Evolutionary conservation across 2,797 vertebrate genomes (phyloP).

Genomic region (Eulemur rubriventer): DNA sequence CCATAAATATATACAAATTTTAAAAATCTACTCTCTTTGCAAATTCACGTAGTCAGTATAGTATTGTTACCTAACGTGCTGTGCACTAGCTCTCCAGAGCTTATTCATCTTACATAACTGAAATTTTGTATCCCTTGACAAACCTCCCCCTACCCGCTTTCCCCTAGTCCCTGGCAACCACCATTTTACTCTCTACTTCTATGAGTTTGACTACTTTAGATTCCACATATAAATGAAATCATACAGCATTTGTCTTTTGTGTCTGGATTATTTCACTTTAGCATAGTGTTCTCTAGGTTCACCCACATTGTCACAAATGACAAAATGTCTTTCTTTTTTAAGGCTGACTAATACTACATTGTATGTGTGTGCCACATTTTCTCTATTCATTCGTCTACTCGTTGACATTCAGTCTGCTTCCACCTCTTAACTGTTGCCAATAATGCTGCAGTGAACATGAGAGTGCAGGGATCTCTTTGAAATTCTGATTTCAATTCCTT

Average conservation of each 20-base stretch:
- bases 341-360: neutral
- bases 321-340: neutral
- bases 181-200: neutral
- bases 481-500: neutral
- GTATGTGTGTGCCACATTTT: neutral
- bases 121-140: neutral
- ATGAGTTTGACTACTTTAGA: neutral
- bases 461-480: neutral
- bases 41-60: neutral
- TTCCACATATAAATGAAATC: neutral
- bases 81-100: neutral
- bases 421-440: neutral
- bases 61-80: neutral
- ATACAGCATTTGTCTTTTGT: neutral
- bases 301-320: neutral
- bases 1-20: too few species aligned
- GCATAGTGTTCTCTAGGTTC: neutral
- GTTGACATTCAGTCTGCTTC: neutral
- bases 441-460: neutral
- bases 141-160: neutral
- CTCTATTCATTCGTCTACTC: neutral
- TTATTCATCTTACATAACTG: neutral
- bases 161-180: neutral
- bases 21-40: neutral
- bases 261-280: neutral